Percentiles rank a stretch among this genome's conserved stretches.
phyloP scores from a whole-genome alignment of 1,140 invertebrate genomes.

The Maconellicoccus hirsutus region DNA sequence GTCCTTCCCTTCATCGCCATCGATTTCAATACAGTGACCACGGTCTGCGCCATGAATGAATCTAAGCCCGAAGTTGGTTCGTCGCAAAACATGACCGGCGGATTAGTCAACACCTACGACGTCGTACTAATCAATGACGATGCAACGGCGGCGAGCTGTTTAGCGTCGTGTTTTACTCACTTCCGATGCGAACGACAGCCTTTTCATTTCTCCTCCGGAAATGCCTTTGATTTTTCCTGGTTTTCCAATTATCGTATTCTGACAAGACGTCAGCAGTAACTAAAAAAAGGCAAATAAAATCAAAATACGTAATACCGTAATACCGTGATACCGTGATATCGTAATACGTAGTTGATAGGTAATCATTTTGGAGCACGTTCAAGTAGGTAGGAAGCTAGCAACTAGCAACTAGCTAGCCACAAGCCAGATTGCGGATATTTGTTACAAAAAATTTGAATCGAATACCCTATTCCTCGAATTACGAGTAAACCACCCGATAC shows the following conservation, averaged over 20 bases:
- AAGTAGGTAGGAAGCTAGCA: too few relatives aligned
- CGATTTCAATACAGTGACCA: conserved; percentile 70
- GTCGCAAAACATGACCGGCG: conserved; percentile 90
- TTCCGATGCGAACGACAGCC: conserved; percentile 91
- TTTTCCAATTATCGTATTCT: conserved; percentile 76
- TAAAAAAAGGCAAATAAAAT: conserved; percentile 34
- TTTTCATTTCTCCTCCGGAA: conserved; percentile 89
- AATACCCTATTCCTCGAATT: too few relatives aligned
- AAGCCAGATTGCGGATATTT: too few relatives aligned
- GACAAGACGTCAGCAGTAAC: conserved; percentile 74
- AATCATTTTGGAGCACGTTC: too few relatives aligned
- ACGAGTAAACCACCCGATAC: too few relatives aligned
- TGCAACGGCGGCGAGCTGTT: too few relatives aligned
- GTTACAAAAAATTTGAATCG: too few relatives aligned
- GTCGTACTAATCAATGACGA: too few relatives aligned
- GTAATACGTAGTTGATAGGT: too few relatives aligned
- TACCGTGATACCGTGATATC: too few relatives aligned
- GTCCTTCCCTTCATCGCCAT: conserved; percentile 76
- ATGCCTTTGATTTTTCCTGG: conserved; percentile 79
- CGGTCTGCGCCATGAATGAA: conserved; percentile 77
- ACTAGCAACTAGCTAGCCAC: too few relatives aligned
- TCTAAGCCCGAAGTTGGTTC: conserved; percentile 87
- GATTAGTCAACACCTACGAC: conserved; percentile 69
- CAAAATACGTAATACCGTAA: too few relatives aligned
- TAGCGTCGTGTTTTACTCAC: conserved; percentile 44